Evolutionary conservation across 2,797 vertebrate species (phyloP).

Genomic region (Parambassis ranga): DNA sequence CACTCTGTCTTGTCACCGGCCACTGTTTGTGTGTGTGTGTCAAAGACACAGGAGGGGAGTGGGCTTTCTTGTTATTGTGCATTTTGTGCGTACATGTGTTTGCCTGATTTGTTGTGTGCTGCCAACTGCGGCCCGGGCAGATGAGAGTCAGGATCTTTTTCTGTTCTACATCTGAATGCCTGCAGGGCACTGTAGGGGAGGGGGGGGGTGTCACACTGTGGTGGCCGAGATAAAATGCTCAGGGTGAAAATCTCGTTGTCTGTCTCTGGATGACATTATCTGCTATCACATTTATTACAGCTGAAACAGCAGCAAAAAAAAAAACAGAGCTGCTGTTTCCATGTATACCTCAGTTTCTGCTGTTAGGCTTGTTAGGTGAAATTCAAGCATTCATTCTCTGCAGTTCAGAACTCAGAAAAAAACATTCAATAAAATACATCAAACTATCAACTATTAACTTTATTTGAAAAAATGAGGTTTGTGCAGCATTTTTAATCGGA

Average conservation of each 20-base stretch:
- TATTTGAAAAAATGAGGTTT: neutral
- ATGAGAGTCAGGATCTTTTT: slow-evolving; percentile 13
- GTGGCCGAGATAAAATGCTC: slow-evolving; percentile 28
- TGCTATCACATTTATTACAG: slow-evolving; percentile 17
- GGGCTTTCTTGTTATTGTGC: slow-evolving; percentile 1
- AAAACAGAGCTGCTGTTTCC: slow-evolving; percentile 13
- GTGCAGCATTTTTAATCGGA: slow-evolving; percentile 4
- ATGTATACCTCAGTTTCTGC: neutral
- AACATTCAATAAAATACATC: neutral
- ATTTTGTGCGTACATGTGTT: slow-evolving; percentile 1
- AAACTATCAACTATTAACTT: neutral
- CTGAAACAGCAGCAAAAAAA: slow-evolving; percentile 29
- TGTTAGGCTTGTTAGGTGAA: neutral
- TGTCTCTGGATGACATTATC: slow-evolving; percentile 18
- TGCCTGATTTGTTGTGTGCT: slow-evolving; percentile 9
- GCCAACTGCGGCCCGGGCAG: neutral
- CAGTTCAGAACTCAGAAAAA: neutral
- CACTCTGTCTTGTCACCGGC: slow-evolving; percentile 60
- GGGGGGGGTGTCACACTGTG: slow-evolving; percentile 4
- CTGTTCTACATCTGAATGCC: slow-evolving; percentile 26
- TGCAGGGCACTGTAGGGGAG: neutral
- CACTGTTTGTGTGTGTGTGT: slow-evolving; percentile 13
- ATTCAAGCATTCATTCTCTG: slow-evolving; percentile 8
- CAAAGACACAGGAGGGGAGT: neutral
- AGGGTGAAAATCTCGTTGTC: slow-evolving; percentile 23